Evolutionary conservation across 2,113 vertebrate species (phyloP).

Genomic region (Mellivora capensis): DNA sequence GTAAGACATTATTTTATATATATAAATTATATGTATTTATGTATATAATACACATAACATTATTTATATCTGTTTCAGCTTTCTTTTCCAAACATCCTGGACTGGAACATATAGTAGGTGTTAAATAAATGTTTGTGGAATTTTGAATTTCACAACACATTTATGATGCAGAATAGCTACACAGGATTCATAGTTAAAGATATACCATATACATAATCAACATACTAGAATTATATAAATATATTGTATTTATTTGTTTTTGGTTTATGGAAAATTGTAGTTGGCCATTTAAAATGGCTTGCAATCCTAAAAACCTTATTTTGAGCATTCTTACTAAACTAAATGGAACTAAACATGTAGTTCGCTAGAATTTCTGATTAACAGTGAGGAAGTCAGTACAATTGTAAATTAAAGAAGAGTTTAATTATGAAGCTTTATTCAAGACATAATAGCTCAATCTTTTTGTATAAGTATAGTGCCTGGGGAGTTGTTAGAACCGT

Average conservation of each 20-base stretch:
- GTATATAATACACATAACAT: neutral
- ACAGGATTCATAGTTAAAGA: neutral
- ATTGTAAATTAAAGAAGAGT: neutral
- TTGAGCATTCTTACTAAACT: conserved; percentile 8
- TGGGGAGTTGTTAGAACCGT: neutral
- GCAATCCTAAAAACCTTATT: neutral
- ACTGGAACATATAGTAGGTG: neutral
- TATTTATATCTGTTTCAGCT: neutral
- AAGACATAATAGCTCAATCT: neutral
- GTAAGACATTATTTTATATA: neutral
- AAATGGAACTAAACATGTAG: neutral
- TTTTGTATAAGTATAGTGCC: neutral
- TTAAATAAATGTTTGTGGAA: neutral
- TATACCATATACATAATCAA: neutral
- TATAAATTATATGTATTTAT: neutral
- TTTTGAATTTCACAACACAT: neutral
- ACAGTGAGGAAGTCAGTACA: neutral
- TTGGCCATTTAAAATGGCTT: neutral
- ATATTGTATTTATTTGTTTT: neutral
- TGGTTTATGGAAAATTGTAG: neutral
- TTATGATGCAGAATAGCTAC: neutral
- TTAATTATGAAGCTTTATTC: neutral
- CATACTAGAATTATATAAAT: neutral
- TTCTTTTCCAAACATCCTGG: neutral
- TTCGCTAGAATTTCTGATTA: conserved; percentile 1